phyloP scores from a whole-genome alignment of 2,888 invertebrate genomes.

The Suillia variegata region DNA sequence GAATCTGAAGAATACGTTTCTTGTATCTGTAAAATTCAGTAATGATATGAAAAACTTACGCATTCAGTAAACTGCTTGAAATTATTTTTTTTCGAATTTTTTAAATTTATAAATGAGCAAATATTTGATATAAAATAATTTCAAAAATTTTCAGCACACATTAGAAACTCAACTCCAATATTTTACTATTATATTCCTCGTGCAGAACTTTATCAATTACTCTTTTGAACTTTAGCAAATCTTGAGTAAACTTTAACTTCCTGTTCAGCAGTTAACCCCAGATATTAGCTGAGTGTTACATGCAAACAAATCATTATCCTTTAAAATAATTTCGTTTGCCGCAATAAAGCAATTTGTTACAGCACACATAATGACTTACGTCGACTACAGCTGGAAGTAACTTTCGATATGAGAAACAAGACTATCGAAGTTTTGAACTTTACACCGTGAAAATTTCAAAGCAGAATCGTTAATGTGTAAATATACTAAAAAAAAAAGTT shows the following conservation, averaged over 20 bases:
- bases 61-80: no score
- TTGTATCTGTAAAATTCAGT: no score
- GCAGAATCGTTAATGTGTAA: background rate
- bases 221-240: slow-evolving; percentile 1
- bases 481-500: slow-evolving; percentile 29
- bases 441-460: background rate
- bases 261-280: background rate
- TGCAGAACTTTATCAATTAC: slow-evolving; percentile 3
- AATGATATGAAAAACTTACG: no score
- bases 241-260: background rate
- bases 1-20: no score
- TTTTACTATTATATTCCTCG: slow-evolving; percentile 19
- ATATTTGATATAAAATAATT: no score
- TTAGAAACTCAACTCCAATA: no score
- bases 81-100: no score
- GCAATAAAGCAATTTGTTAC: slow-evolving; percentile 51
- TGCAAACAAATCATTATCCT: slow-evolving; percentile 8
- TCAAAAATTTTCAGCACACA: no score
- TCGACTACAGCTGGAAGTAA: slow-evolving; percentile 39
- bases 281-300: background rate
- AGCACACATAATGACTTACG: slow-evolving; percentile 52
- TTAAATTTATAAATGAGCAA: no score
- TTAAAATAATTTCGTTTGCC: background rate
- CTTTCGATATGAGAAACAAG: slow-evolving; percentile 27
- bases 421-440: background rate